These are phyloP conservation scores for Notodonta ziczac DNA, from an alignment of 2,888 invertebrate species.

Conservation along the genomic window DNA sequence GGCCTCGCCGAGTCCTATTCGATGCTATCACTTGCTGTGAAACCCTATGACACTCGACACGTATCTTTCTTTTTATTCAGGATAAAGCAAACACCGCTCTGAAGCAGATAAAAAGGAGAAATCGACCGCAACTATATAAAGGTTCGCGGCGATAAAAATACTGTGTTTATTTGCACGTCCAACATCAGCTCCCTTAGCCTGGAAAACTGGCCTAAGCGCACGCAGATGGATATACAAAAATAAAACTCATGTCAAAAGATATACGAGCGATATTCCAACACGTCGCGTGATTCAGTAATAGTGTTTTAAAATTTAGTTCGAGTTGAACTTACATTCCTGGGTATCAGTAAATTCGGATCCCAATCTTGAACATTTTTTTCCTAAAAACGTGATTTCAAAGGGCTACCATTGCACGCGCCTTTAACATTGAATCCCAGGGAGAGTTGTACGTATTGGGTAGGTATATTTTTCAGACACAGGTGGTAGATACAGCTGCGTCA, in stretches of 20 bases:
- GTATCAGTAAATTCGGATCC: slow-evolving; percentile 80
- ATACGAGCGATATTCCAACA: slow-evolving; percentile 61
- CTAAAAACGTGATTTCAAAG: slow-evolving; percentile 74
- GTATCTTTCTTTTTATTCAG: slow-evolving; percentile 75
- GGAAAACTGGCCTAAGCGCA: slow-evolving; percentile 61
- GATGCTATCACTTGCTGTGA: slow-evolving; percentile 56
- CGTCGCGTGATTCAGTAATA: slow-evolving; percentile 34
- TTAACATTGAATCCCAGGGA: slow-evolving; percentile 42
- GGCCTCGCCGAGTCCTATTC: slow-evolving; percentile 22
- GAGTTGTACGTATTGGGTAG: slow-evolving; percentile 38
- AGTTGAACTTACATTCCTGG: slow-evolving; percentile 72
- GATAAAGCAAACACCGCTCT: slow-evolving; percentile 82
- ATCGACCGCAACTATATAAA: slow-evolving; percentile 84
- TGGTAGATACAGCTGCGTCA: slow-evolving; percentile 45
- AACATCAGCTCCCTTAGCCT: slow-evolving; percentile 70
- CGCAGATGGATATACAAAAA: slow-evolving; percentile 51
- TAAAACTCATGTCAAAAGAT: slow-evolving; percentile 46
- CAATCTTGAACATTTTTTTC: slow-evolving; percentile 70
- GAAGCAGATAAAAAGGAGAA: slow-evolving; percentile 80
- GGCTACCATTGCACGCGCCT: slow-evolving; percentile 42
- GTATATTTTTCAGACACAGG: slow-evolving; percentile 46
- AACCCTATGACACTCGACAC: slow-evolving; percentile 63
- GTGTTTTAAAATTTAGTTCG: slow-evolving; percentile 50
- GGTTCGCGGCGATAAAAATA: slow-evolving; percentile 83
- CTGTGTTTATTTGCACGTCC: slow-evolving; percentile 84